Evolutionary conservation across 2,113 vertebrate species (phyloP), one percentile per base, ranked within the genome.

Genomic region (Muscicapa adusta): DNA sequence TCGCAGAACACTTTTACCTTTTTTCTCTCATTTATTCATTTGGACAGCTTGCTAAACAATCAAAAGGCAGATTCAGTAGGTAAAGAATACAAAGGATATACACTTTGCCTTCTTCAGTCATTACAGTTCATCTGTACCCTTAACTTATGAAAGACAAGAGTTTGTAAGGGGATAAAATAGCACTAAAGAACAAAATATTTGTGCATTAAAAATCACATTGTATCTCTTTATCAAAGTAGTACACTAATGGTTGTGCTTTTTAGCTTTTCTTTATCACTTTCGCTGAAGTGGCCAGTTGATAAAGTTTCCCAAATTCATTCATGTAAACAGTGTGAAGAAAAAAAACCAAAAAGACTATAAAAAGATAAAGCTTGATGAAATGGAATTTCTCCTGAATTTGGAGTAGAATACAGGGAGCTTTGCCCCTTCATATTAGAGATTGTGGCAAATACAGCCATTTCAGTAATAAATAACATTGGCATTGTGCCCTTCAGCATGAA

Each of bases 301-400:
- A 72, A 62, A 81, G 15, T 60, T 74, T 57, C 28, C 12, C 8
- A 9, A 76, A 89, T n/a, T 22, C 14, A 57, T 51, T 83, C 1
- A 61, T 11, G 8, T 8, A 88, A 74, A 61, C 23, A 78, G 10
- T 43, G 16, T 12, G 17, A 61, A 70, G 4, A 22, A 22, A 70
- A 47, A 50, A 31, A 12, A 1, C 1, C 5, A 9, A 16, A n/a
- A 61, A 34, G 24, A 3, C 0, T 74, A 7, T 50, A 33, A 79
- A 72, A 79, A 68, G 13, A 24, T 20, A 84, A 36, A n/a, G 2
- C 15, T 57, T 77, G 28, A 80, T 40, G 4, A 80, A 79, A 72
- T 40, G 1, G 22, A 82, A 25, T 18, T 65, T 68, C 8, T 88
- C 4, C 45, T 72, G 34, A 60, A 47, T 22, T 58, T 2, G 1